Evolutionary conservation across 2,888 invertebrate species (phyloP), one percentile per base, ranked within the genome.

Genomic region (Globia sparganii): DNA sequence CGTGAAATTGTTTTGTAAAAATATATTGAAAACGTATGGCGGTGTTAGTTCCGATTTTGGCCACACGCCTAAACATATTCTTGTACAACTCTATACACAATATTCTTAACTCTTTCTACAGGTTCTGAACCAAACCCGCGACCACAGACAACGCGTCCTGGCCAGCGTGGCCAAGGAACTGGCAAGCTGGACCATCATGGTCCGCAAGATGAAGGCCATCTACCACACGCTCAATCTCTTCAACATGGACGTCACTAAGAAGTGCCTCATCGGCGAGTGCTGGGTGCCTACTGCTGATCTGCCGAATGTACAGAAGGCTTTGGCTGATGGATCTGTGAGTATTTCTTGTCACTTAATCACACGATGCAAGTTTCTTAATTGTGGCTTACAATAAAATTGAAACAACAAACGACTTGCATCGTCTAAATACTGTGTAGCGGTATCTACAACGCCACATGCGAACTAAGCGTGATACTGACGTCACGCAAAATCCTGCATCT

Each of bases 71-170:
- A 43, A 43, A 43, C 13, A 43, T 40, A 40, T 43, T 43, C 43
- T 43, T 43, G 15, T 43, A 43, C 43, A 43, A 43, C 43, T 43
- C 15, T 43, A 11, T 11, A 31, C 15, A 28, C 15, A 15, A 21
- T 2, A 25, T 62, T 28, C 13, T 58, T 31, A 64, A 56, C 15
- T 49, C n/a, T 13, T 59, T 58, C 43, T 65, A 18, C 85, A 98
- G 98, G 99, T 99, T 13, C 95, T 99, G 87, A 98, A 98, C 90
- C 99, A 99, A 97, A 99, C 99, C n/a, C 98, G 98, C 93, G 99
- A 99, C 94, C 99, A 99, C 94, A 97, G 99, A 68, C 98, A 98
- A 91, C 97, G 99, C 59, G 99, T 99, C 1, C 96, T 99, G 58
- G 97, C 98, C 25, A 98, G 98, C 86, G 99, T 99, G 0, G 98